These are phyloP conservation scores for Colletes latitarsis DNA, from an alignment of 1,140 invertebrate species.

Conservation along the genomic window DNA sequence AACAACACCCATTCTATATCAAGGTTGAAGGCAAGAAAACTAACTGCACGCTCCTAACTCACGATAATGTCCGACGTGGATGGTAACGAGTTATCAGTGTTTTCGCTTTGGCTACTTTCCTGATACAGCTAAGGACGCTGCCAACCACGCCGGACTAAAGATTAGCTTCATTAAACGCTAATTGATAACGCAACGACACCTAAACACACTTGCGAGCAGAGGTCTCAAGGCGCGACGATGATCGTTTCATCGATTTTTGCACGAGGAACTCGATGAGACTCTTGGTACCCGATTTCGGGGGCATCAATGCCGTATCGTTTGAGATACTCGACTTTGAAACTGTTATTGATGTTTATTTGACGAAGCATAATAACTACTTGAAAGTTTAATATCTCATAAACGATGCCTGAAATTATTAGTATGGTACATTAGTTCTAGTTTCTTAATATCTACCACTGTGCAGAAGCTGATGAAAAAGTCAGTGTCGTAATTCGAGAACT, in stretches of 20 bases:
- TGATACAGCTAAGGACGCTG: constrained; percentile 21
- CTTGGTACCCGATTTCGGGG: no score
- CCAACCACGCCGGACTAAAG: constrained; percentile 41
- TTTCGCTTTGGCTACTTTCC: constrained; percentile 23
- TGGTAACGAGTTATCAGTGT: constrained; percentile 34
- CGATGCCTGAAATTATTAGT: no score
- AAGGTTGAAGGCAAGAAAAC: background rate
- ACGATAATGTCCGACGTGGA: constrained; percentile 44
- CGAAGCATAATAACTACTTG: no score
- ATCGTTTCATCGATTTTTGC: background rate
- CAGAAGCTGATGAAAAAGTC: no score
- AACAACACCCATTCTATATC: constrained; percentile 1
- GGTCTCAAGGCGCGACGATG: background rate
- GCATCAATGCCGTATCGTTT: no score
- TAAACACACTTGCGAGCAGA: background rate
- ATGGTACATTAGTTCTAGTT: no score
- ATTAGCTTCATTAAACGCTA: background rate
- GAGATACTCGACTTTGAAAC: no score
- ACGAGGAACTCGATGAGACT: no score
- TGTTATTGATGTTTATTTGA: no score
- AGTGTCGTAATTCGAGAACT: no score
- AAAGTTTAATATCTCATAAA: no score
- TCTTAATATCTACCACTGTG: no score
- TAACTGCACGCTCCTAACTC: constrained; percentile 18
- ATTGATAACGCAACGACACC: constrained; percentile 5